Conservation (phyloP, 2,113 vertebrate species). For the Bufo bufo region DNA sequence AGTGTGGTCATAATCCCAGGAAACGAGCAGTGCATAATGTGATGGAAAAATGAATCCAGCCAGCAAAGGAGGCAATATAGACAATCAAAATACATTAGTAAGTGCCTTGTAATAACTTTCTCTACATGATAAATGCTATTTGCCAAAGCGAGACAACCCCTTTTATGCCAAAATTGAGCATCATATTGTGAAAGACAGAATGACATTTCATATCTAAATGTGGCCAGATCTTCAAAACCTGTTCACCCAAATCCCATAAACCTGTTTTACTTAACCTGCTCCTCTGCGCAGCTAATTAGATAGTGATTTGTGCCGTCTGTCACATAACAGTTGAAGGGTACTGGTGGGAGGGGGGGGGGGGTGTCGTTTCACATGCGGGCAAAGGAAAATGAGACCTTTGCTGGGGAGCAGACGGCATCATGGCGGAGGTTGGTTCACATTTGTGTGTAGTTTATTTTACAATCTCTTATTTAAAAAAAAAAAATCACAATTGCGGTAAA, state of each 20-base stretch:
- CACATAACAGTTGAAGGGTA: not conserved
- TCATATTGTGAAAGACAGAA: not conserved
- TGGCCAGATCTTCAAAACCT: not conserved
- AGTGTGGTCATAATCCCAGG: too few species aligned
- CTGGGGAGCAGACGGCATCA: not conserved
- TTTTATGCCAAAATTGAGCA: not conserved
- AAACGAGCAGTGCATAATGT: too few species aligned
- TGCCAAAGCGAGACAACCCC: not conserved
- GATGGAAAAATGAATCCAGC: too few species aligned
- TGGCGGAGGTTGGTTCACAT: not conserved
- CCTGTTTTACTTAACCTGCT: not conserved
- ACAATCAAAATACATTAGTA: too few species aligned
- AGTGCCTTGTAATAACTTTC: too few species aligned
- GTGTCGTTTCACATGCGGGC: not conserved
- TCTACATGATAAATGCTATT: too few species aligned
- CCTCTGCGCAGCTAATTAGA: not conserved
- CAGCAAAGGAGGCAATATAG: too few species aligned
- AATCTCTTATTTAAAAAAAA: not conserved
- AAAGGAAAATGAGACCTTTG: not conserved
- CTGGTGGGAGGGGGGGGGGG: not conserved
- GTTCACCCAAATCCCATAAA: not conserved
- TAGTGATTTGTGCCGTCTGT: not conserved
- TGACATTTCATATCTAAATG: too few species aligned
- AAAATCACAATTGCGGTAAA: not conserved
- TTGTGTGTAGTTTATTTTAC: not conserved